Conservation (phyloP, 1,140 invertebrate species). For the Monochamus saltuarius region DNA sequence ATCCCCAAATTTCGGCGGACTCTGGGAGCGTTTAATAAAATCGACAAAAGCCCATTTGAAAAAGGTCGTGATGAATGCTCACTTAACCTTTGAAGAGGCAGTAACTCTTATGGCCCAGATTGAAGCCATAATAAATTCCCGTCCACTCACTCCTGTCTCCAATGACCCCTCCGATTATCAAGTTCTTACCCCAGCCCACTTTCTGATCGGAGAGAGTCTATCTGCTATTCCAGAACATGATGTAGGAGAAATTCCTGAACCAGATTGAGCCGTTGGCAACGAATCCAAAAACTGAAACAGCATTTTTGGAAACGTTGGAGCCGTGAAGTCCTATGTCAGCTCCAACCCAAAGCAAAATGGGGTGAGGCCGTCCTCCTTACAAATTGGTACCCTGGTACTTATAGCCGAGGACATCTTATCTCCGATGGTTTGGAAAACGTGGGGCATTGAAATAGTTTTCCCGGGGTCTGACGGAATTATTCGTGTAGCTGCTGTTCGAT, state of each 20-base stretch:
- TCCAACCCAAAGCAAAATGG: conserved; percentile 35
- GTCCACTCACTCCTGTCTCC: too few species aligned
- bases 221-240: conserved; percentile 42
- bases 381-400: conserved; percentile 18
- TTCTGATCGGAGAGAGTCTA: conserved; percentile 42
- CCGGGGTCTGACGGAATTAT: conserved; percentile 44
- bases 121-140: too few species aligned
- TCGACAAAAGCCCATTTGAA: too few species aligned
- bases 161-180: too few species aligned
- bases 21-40: too few species aligned
- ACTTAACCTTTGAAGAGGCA: too few species aligned
- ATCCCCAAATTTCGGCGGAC: conserved; percentile 47
- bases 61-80: too few species aligned
- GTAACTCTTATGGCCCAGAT: too few species aligned
- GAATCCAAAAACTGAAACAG: conserved; percentile 35
- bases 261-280: conserved; percentile 29
- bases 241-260: conserved; percentile 18
- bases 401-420: conserved; percentile 33
- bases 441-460: conserved; percentile 40
- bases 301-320: conserved; percentile 37
- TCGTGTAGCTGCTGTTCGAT: conserved; percentile 40
- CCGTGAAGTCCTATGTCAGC: conserved; percentile 31
- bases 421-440: conserved; percentile 39
- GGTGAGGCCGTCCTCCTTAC: too few species aligned
- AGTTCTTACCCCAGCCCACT: too few species aligned